Evolutionary conservation across 2,797 vertebrate species (phyloP), one percentile per base, ranked within the genome.

Genomic region (Sphenodon punctatus): DNA sequence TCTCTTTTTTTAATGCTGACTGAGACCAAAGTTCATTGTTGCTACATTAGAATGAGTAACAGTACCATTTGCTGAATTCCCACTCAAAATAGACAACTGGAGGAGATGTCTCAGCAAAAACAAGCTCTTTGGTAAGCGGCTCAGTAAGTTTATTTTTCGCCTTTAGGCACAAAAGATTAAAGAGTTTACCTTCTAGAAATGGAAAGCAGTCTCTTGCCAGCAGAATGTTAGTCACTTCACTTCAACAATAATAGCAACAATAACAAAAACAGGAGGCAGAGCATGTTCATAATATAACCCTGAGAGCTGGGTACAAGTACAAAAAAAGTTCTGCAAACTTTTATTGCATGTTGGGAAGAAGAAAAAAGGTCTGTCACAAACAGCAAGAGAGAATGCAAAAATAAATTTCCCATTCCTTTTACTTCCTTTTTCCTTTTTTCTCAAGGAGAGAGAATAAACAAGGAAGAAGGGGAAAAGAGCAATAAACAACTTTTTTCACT

Each of bases 21-120:
- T 2, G 82, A 82, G 82, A 38, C 7, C 16, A 36, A 82, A 77
- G 69, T 82, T 91, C 74, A 76, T 85, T 88, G 59, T 15, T 51
- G 63, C 80, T 80, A 46, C 76, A 63, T 88, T 82, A 64, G 84
- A 90, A 75, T 61, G 42, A 32, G 79, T 87, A 80, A 80, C 42
- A 78, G 45, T 68, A 65, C 34, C 22, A 38, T 3, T 86, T 86
- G 51, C 65, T 75, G 59, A 67, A 13, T 49, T 90, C 43, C 70
- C 86, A 10, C 69, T 78, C 89, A 45, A 10, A 91, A 79, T 34
- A 79, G 69, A 78, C 72, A 88, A 75, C 42, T 73, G 87, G 65
- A 39, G 12, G 16, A 91, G 84, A 78, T 92, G 69, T 77, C 63
- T 90, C 88, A 91, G 90, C 84, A 91, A 93, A 90, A 89, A 88